Base-by-base conservation (phyloP, 2,113 vertebrate species). In the Podarcis cretensis region DNA sequence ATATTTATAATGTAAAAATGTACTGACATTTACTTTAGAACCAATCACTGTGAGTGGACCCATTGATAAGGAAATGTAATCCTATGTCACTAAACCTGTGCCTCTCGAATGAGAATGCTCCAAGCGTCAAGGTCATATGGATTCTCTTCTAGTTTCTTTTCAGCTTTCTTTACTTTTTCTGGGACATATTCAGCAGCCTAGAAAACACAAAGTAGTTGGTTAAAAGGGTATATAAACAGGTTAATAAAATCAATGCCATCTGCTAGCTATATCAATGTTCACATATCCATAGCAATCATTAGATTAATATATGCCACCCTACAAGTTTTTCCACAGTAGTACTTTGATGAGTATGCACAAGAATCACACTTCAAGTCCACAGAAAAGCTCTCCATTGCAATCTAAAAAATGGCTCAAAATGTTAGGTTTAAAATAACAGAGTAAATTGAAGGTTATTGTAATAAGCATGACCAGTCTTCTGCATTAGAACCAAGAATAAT, bases 31-130 rank as follows among this genome's bases (percentile, higher is more conserved):
- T 96, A 97, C 96, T 97, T 96, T 94, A 97, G 97, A 96, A 97
- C 91, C 95, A 96, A 96, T 96, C 93, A 97, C 96, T 91, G 96
- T 95, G 96, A 97, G 96, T 97, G 97, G 97, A 97, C 97, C 93
- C 97, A 98, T 97, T 98, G 97, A 98, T 96, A 98, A 98, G 97
- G 97, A 99, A 98, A 99, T 98, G 98, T 99, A 99, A 99, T 98
- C 98, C 98, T 99, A 98, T 98, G 97, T 99, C 98, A 99, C 98
- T 99, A 99, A 99, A 99, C 99, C 99, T 99, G 99, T 99, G 99
- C 99, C 98, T 99, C 99, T 99, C 99, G 98, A 99, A 99, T 99
- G 98, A 99, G 99, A 99, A 99, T 99, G 99, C 99, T 99, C 99
- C 98, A 99, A 97, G 99, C 99, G 98, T 99, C 99, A 98, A 99